phyloP scores from a whole-genome alignment of 2,888 invertebrate species.

The Philopedon plagiatum region DNA sequence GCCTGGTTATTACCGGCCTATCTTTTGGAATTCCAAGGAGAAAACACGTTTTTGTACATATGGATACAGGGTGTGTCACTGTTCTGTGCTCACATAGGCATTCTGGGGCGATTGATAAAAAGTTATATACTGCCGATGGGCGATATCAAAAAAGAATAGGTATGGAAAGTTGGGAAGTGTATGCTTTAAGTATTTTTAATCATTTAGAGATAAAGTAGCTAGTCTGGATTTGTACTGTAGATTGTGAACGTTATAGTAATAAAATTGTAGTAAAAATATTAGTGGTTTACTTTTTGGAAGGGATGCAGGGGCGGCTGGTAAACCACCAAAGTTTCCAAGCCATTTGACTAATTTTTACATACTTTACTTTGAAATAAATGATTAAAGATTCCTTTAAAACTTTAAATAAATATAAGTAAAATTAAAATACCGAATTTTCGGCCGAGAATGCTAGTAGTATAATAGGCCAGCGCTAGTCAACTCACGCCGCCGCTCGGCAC shows the following conservation, averaged over 20 bases:
- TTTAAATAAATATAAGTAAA: no score
- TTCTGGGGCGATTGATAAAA: conserved; percentile 65
- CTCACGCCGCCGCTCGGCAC: no score
- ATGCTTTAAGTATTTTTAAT: not conserved
- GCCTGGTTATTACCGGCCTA: conserved; percentile 94
- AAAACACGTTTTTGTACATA: conserved; percentile 86
- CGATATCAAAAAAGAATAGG: conserved; percentile 26
- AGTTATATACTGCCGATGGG: conserved; percentile 61
- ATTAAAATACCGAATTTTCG: no score
- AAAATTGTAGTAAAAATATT: conserved; percentile 1
- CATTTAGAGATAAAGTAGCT: not conserved
- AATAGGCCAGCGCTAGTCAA: no score
- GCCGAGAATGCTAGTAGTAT: no score
- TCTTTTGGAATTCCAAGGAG: conserved; percentile 89
- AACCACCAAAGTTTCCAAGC: no score
- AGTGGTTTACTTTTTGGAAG: no score
- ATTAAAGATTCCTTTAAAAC: no score
- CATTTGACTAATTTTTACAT: no score
- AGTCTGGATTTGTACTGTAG: not conserved
- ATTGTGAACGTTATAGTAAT: conserved; percentile 13
- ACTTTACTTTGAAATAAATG: no score
- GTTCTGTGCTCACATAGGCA: conserved; percentile 84
- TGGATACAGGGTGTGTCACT: conserved; percentile 90
- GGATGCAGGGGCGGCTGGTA: no score
- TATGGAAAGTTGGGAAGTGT: not conserved